Percentiles rank a stretch among this genome's conserved stretches.
Evolutionary conservation across 2,797 vertebrate genomes (phyloP).

Genomic region (Sebastes oblongus): DNA sequence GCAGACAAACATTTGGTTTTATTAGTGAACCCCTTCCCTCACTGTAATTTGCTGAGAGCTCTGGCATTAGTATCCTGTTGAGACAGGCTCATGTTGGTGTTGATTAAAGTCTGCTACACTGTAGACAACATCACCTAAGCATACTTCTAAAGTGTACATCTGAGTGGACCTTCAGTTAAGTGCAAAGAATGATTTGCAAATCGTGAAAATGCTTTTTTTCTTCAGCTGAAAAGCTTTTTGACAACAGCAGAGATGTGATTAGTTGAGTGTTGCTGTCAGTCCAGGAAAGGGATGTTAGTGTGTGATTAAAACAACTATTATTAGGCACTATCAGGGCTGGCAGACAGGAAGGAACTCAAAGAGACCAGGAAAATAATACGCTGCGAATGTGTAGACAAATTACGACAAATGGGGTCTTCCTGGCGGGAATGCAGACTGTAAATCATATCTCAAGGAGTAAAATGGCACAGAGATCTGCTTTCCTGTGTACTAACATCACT

Average conservation of each 20-base stretch:
- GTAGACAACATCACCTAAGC: slow-evolving; percentile 22
- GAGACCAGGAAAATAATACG: slow-evolving; percentile 64
- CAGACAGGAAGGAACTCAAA: slow-evolving; percentile 74
- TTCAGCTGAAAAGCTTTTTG: slow-evolving; percentile 10
- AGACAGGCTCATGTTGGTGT: slow-evolving; percentile 65
- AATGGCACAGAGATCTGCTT: slow-evolving; percentile 14
- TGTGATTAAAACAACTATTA: slow-evolving; percentile 68
- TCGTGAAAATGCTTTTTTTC: neutral
- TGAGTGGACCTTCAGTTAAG: slow-evolving; percentile 2
- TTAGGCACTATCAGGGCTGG: slow-evolving; percentile 60
- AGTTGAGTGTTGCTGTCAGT: slow-evolving; percentile 37
- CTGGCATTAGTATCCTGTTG: slow-evolving; percentile 72
- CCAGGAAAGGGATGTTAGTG: slow-evolving; percentile 73
- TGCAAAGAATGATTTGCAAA: neutral
- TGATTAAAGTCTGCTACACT: slow-evolving; percentile 58
- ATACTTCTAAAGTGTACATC: slow-evolving; percentile 18
- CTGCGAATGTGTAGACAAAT: slow-evolving; percentile 52
- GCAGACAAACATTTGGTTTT: slow-evolving; percentile 76
- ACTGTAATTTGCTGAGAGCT: slow-evolving; percentile 76
- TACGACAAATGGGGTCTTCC: slow-evolving; percentile 53
- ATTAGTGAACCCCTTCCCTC: slow-evolving; percentile 67
- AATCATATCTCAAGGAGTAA: slow-evolving; percentile 45
- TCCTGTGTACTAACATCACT: neutral
- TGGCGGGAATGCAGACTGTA: slow-evolving; percentile 28
- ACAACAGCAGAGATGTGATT: slow-evolving; percentile 32